phyloP scores from a whole-genome alignment of 2,113 vertebrate genomes.

The Oryzias melastigma region DNA sequence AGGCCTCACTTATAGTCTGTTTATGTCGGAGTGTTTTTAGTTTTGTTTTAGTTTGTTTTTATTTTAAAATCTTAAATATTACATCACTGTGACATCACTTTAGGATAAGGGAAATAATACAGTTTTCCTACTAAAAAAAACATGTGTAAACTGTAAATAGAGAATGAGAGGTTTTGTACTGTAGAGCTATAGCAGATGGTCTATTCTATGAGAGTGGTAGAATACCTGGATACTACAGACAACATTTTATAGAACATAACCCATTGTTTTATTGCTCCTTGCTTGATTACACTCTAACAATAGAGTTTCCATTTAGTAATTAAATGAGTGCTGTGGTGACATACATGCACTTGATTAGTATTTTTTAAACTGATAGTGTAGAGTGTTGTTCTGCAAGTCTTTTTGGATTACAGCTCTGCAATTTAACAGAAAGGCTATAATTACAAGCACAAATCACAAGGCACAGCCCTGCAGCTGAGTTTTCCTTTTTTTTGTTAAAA shows the following conservation, averaged over 20 bases:
- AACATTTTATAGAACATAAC: slow-evolving; percentile 18
- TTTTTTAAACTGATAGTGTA: slow-evolving; percentile 76
- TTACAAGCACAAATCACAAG: slow-evolving; percentile 69
- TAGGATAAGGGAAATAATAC: too few relatives aligned
- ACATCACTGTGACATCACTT: too few relatives aligned
- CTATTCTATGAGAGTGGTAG: not conserved
- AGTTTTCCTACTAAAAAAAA: too few relatives aligned
- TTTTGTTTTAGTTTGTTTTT: too few relatives aligned
- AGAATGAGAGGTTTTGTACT: too few relatives aligned
- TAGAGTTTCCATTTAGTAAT: slow-evolving; percentile 73
- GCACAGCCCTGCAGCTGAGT: slow-evolving; percentile 13
- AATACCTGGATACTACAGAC: not conserved
- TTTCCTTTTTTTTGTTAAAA: not conserved
- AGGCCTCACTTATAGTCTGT: too few relatives aligned
- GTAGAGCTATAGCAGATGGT: too few relatives aligned
- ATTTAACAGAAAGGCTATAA: slow-evolving; percentile 76
- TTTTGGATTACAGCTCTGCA: slow-evolving; percentile 70
- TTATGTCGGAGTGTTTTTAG: too few relatives aligned
- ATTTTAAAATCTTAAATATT: too few relatives aligned
- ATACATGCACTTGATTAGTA: slow-evolving; percentile 71
- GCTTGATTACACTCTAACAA: slow-evolving; percentile 72
- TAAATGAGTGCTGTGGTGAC: slow-evolving; percentile 70
- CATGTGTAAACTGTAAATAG: too few relatives aligned
- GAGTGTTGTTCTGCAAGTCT: slow-evolving; percentile 67
- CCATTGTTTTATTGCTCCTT: slow-evolving; percentile 34